phyloP scores from a whole-genome alignment of 2,113 vertebrate species.

The Paracanthobrama guichenoti region DNA sequence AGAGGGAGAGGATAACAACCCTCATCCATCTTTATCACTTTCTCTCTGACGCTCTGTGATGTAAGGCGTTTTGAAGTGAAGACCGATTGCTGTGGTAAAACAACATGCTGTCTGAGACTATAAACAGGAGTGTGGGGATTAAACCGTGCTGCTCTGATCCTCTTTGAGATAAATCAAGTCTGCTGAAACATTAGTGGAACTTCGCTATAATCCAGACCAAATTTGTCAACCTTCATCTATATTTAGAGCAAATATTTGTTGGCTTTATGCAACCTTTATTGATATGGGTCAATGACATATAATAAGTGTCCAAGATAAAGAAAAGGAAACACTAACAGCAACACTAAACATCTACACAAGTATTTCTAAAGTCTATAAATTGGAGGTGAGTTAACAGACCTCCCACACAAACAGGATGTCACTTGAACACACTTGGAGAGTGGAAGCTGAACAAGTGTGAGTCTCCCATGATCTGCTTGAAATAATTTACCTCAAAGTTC shows the following conservation, averaged over 20 bases:
- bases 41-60: slow-evolving; percentile 17
- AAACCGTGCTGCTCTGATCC: not conserved
- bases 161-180: slow-evolving; percentile 28
- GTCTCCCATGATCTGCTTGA: not conserved
- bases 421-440: not conserved
- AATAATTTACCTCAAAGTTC: not conserved
- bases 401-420: not conserved
- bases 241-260: not conserved
- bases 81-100: slow-evolving; percentile 27
- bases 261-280: not conserved
- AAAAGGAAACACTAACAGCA: not conserved
- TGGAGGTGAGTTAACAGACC: not conserved
- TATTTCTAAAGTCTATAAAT: not conserved
- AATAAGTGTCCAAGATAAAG: not conserved
- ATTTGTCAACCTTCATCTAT: not conserved
- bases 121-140: slow-evolving; percentile 26
- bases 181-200: not conserved
- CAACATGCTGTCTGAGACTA: slow-evolving; percentile 26
- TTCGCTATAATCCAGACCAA: slow-evolving; percentile 9
- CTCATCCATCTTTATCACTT: slow-evolving; percentile 46
- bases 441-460: not conserved
- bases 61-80: slow-evolving; percentile 37
- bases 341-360: not conserved
- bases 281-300: not conserved
- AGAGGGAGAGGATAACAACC: slow-evolving; percentile 36